Conservation (phyloP, 2,888 invertebrate species). For the Carabus problematicus region DNA sequence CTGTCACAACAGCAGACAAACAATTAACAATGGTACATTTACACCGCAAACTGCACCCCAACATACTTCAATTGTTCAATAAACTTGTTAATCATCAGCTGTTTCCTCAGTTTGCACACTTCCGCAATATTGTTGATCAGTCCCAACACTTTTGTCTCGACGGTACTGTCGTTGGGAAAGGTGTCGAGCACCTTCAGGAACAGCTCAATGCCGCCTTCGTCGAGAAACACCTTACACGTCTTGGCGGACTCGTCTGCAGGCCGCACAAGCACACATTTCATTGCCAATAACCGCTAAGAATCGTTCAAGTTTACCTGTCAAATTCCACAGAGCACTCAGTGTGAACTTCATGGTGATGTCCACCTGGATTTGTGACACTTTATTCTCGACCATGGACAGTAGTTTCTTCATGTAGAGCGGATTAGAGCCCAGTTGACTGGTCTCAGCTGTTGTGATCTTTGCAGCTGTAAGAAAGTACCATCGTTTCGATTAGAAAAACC, state of each 20-base stretch:
- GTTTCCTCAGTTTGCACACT: conserved; percentile 62
- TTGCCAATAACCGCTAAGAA: neutral
- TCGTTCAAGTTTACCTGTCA: conserved; percentile 62
- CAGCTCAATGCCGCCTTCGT: conserved; percentile 70
- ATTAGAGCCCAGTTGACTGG: conserved; percentile 70
- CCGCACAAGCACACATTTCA: too few species aligned
- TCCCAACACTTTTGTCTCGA: conserved; percentile 79
- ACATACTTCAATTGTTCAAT: conserved; percentile 26
- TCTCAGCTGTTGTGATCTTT: conserved; percentile 72
- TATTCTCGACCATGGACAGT: conserved; percentile 68
- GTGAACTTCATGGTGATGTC: conserved; percentile 81
- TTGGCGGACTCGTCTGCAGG: conserved; percentile 72
- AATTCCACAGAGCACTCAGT: conserved; percentile 78
- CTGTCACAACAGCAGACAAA: conserved; percentile 28
- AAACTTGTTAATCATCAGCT: conserved; percentile 29
- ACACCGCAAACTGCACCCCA: neutral
- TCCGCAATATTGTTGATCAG: conserved; percentile 80
- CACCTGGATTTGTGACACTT: conserved; percentile 59
- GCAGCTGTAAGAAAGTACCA: conserved; percentile 59
- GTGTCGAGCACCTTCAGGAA: conserved; percentile 71
- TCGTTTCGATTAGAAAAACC: too few species aligned
- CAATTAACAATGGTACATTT: too few species aligned
- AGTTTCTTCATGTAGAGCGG: conserved; percentile 73
- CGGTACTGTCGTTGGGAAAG: conserved; percentile 68
- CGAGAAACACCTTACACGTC: conserved; percentile 73